Conservation (phyloP, 1,140 invertebrate genomes). For the Gonioctena quinquepunctata region DNA sequence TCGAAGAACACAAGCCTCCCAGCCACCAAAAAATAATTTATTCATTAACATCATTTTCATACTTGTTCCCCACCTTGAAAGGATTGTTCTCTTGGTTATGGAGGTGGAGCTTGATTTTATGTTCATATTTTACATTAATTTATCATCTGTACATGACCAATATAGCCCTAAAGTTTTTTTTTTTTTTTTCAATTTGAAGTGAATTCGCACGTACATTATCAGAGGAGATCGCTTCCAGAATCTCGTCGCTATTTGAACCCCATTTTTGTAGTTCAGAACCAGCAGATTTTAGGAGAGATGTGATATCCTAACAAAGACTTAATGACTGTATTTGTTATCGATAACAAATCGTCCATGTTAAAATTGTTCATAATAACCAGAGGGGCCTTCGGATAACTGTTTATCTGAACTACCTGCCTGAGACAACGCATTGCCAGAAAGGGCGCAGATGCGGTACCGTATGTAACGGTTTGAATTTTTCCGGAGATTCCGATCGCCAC, state of each 20-base stretch:
- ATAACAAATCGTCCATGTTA: not conserved
- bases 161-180: not conserved
- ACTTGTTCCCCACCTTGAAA: too few relatives aligned
- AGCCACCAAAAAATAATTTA: too few relatives aligned
- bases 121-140: not conserved
- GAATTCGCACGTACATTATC: not conserved
- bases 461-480: constrained; percentile 39
- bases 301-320: not conserved
- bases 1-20: too few relatives aligned
- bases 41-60: too few relatives aligned
- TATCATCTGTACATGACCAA: not conserved
- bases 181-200: not conserved
- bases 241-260: not conserved
- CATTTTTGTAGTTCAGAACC: not conserved
- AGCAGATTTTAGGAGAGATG: not conserved
- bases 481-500: constrained; percentile 20
- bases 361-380: not conserved
- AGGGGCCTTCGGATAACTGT: not conserved
- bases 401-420: not conserved
- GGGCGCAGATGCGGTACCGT: constrained; percentile 26
- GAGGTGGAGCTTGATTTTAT: not conserved
- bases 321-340: not conserved
- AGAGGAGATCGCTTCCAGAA: not conserved
- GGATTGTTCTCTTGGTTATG: not conserved
- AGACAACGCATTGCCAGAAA: constrained; percentile 35